phyloP scores from a whole-genome alignment of 1,140 invertebrate species.

The Protaetia brevitarsis region DNA sequence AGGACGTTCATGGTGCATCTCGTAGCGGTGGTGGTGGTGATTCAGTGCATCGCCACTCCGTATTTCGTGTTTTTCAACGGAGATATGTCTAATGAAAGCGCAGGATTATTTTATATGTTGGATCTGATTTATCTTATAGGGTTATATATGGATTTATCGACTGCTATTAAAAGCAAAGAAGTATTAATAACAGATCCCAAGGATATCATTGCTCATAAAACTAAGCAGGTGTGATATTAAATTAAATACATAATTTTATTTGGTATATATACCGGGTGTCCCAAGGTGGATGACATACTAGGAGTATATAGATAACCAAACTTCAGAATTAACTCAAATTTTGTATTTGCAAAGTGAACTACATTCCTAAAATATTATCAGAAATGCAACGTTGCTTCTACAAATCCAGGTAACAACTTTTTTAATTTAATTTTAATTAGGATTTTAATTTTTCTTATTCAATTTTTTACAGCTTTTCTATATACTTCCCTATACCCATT shows the following conservation, averaged over 20 bases:
- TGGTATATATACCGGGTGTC: too few relatives aligned
- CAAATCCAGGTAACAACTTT: too few relatives aligned
- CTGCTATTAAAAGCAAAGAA: constrained; percentile 8
- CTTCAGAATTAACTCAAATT: too few relatives aligned
- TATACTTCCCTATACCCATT: too few relatives aligned
- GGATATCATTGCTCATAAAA: constrained; percentile 3
- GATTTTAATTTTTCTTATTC: too few relatives aligned
- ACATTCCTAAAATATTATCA: too few relatives aligned
- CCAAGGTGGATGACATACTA: too few relatives aligned
- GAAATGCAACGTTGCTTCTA: too few relatives aligned
- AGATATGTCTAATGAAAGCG: not conserved
- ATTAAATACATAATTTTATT: not conserved
- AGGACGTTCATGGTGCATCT: not conserved
- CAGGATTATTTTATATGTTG: not conserved
- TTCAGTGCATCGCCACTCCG: not conserved
- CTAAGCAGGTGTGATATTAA: not conserved
- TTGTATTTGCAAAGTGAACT: too few relatives aligned
- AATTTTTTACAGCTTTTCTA: too few relatives aligned
- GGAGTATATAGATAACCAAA: too few relatives aligned
- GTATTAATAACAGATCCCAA: not conserved
- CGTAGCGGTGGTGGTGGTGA: not conserved
- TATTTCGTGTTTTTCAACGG: constrained; percentile 1
- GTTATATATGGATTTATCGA: constrained; percentile 14
- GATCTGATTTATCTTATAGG: constrained; percentile 15
- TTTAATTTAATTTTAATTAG: too few relatives aligned